These are phyloP conservation scores for Bettongia penicillata DNA, from an alignment of 2,113 vertebrate genomes.

Conservation along the genomic window DNA sequence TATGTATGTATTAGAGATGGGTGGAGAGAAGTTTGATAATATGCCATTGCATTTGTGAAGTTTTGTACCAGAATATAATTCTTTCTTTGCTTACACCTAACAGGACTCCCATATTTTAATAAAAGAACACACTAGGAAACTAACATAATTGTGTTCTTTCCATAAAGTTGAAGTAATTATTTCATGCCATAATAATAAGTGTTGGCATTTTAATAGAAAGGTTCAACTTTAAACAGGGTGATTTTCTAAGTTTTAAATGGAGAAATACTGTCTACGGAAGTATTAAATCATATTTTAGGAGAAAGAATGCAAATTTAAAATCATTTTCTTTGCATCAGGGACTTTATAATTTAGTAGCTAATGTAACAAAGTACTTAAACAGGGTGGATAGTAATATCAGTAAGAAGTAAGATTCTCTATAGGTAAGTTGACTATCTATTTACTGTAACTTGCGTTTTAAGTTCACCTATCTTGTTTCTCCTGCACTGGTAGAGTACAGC, in stretches of 20 bases:
- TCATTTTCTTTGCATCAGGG: neutral
- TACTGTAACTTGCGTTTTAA: neutral
- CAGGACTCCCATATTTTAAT: slow-evolving; percentile 5
- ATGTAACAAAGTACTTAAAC: neutral
- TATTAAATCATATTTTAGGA: slow-evolving; percentile 32
- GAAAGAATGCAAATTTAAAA: neutral
- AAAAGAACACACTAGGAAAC: slow-evolving; percentile 1
- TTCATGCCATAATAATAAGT: slow-evolving; percentile 8
- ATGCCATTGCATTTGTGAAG: slow-evolving; percentile 5
- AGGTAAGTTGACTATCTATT: neutral
- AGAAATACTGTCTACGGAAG: slow-evolving; percentile 5
- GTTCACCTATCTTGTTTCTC: neutral
- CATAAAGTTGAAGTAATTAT: slow-evolving; percentile 29
- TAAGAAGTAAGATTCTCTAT: neutral
- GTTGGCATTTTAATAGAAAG: slow-evolving; percentile 43
- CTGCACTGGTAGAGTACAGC: neutral
- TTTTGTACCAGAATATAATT: slow-evolving; percentile 27
- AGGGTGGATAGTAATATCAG: neutral
- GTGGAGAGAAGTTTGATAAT: neutral
- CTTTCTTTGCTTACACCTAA: neutral
- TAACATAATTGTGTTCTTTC: slow-evolving; percentile 28
- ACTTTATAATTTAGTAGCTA: neutral
- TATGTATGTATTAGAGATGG: neutral
- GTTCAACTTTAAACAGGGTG: slow-evolving; percentile 18
- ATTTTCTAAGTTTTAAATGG: slow-evolving; percentile 28